Evolutionary conservation across 2,797 vertebrate genomes (phyloP), one percentile per base, ranked within the genome.

Genomic region (Sebastes iracundus): DNA sequence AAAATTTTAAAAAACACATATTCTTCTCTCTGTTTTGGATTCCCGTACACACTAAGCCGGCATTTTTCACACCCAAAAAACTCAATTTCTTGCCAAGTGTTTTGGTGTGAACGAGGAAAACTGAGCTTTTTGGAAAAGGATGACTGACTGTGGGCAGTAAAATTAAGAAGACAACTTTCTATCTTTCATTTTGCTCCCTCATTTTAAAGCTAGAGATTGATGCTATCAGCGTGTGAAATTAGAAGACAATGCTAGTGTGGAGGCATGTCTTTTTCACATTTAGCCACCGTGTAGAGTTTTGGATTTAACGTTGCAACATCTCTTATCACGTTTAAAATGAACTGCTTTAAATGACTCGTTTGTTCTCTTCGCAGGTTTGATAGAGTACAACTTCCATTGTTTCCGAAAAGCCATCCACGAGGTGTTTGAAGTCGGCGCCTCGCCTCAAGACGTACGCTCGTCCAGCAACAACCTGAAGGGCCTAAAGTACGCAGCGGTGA

Each of bases 371-470:
- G 53, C 93, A 99, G 98, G 98, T 93, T 95, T 99, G 91, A 98
- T 99, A 93, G 97, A 99, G 90, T 98, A 99, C 94, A 99, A 99
- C 85, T 99, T 99, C 76, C 97, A 99, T 80, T 99, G 98, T 93
- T 97, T 99, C 94, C 97, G 97, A 71, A 99, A 99, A 94, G 98
- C 98, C 91, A 97, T 98, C 92, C 97, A 98, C 22, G 98, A 99
- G 89, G 97, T 98, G 85, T 99, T 99, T 80, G 97, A 99, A 88
- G 97, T 99, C 25, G 96, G 96, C 60, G 86, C 94, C 81, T 92
- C 94, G 23, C 93, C 94, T 65, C 96, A 96, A 63, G 85, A 93
- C 7, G 93, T 92, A 87, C 94, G 91, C 87, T 85, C 94, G 13
- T 95, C 96, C 52, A 93, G 92, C 83, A 77, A 5, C 83, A 82